Percentiles rank a stretch among this genome's conserved stretches.
These are phyloP conservation scores for Hesperophylax magnus DNA, from an alignment of 1,140 invertebrate genomes.

Conservation along the genomic window DNA sequence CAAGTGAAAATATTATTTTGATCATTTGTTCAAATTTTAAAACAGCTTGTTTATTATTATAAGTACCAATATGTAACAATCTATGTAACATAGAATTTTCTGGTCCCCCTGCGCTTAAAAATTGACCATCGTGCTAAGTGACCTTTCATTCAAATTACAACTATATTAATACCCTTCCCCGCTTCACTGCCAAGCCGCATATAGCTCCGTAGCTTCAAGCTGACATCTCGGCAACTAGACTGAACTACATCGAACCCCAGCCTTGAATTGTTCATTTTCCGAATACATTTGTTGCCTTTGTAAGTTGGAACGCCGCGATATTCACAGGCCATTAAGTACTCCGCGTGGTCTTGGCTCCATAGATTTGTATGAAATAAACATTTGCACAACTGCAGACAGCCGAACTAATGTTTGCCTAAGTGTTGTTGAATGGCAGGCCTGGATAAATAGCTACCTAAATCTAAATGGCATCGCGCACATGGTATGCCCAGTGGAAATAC, in stretches of 20 bases:
- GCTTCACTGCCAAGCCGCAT: too few relatives aligned
- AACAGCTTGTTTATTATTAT: too few relatives aligned
- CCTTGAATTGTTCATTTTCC: conserved; percentile 21
- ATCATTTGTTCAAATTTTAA: too few relatives aligned
- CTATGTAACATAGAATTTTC: too few relatives aligned
- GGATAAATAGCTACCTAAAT: conserved; percentile 15
- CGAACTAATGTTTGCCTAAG: conserved; percentile 52
- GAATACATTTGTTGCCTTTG: conserved; percentile 36
- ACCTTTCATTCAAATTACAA: too few relatives aligned
- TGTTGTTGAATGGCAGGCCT: conserved; percentile 36
- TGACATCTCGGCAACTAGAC: neutral
- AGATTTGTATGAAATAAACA: conserved; percentile 54
- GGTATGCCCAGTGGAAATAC: neutral
- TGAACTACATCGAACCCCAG: neutral
- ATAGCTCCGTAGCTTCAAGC: too few relatives aligned
- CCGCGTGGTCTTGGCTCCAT: conserved; percentile 27
- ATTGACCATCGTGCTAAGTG: too few relatives aligned
- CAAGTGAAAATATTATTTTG: too few relatives aligned
- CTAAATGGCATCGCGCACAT: neutral
- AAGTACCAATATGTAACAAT: too few relatives aligned
- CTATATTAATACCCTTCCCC: too few relatives aligned
- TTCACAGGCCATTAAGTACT: conserved; percentile 52
- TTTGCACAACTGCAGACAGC: conserved; percentile 47
- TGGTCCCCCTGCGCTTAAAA: too few relatives aligned
- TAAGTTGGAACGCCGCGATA: conserved; percentile 34